Conservation (phyloP, 1,140 invertebrate genomes). For the Aphis gossypii region DNA sequence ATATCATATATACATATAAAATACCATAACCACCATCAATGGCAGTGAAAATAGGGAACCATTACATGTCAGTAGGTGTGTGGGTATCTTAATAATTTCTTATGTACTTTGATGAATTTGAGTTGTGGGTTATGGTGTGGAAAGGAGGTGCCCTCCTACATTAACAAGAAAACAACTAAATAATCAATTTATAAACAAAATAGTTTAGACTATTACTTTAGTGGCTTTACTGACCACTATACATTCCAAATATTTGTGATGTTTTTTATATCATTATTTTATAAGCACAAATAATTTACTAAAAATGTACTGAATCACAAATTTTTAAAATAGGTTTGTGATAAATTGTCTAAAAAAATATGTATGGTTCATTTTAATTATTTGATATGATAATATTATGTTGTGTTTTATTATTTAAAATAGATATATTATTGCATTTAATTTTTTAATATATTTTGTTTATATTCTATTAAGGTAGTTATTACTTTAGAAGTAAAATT, state of each 20-base stretch:
- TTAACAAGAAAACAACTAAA: no score
- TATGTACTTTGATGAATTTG: no score
- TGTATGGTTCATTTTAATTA: background rate
- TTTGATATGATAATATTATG: background rate
- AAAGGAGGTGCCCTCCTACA: no score
- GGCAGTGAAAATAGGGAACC: no score
- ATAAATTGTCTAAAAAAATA: background rate
- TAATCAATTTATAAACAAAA: no score
- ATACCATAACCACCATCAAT: no score
- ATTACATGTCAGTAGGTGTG: no score
- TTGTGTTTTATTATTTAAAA: background rate
- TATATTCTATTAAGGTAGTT: background rate
- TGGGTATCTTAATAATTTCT: no score
- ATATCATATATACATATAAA: no score
- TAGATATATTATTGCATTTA: background rate
- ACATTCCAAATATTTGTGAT: background rate
- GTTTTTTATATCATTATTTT: background rate
- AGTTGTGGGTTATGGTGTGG: no score
- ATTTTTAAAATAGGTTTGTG: background rate
- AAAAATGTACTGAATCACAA: background rate
- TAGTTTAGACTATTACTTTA: no score
- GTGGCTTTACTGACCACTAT: background rate
- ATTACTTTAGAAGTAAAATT: background rate
- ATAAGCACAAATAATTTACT: background rate
- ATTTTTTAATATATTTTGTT: background rate